Evolutionary conservation across 1,140 invertebrate species (phyloP).

Genomic region (Trachymyrmex cornetzi): DNA sequence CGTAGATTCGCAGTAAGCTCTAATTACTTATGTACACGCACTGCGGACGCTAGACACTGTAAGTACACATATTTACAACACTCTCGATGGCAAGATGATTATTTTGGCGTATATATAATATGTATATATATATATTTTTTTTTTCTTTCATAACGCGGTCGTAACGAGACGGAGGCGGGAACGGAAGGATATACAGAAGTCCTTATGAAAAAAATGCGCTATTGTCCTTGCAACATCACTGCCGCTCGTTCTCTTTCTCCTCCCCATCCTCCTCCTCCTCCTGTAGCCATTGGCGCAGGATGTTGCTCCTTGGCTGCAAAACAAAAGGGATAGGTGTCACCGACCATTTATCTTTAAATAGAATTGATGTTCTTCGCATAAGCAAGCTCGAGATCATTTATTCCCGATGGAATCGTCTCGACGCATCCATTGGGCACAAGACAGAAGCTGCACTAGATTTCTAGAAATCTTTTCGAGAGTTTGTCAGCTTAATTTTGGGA

Average conservation of each 20-base stretch:
- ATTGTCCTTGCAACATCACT: conserved; percentile 72
- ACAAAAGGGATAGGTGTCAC: conserved; percentile 19
- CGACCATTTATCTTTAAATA: background rate
- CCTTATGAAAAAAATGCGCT: conserved; percentile 70
- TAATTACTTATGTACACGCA: conserved; percentile 84
- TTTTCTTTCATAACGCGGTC: conserved; percentile 64
- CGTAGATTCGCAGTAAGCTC: conserved; percentile 67
- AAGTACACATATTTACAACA: conserved; percentile 87
- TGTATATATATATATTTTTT: conserved; percentile 68
- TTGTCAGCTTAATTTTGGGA: conserved; percentile 11
- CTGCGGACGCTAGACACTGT: conserved; percentile 86
- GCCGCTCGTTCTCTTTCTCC: conserved; percentile 73
- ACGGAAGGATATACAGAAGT: conserved; percentile 63
- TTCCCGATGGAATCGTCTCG: conserved; percentile 15
- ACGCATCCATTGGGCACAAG: background rate
- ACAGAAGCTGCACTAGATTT: conserved; percentile 37
- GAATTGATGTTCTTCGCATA: conserved; percentile 7
- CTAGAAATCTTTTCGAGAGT: background rate
- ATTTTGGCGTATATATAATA: conserved; percentile 76
- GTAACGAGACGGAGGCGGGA: conserved; percentile 54
- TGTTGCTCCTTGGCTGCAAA: conserved; percentile 83
- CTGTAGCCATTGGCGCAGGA: conserved; percentile 83
- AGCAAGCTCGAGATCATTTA: conserved; percentile 44
- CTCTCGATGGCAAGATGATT: conserved; percentile 84
- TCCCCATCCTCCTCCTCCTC: conserved; percentile 78